Conservation (phyloP, 2,888 invertebrate genomes). For the Notodonta ziczac region DNA sequence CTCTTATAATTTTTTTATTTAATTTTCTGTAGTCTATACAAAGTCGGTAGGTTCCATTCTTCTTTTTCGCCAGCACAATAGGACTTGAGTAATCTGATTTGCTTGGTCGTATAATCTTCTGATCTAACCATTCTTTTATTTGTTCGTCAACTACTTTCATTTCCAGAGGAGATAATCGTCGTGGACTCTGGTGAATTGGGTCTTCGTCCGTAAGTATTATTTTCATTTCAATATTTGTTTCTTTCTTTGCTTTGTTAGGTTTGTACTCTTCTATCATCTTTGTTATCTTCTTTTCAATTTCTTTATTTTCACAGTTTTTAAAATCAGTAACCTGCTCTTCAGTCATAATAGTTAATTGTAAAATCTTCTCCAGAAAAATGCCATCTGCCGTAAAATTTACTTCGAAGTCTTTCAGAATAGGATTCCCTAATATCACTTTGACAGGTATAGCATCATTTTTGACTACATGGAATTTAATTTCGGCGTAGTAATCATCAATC, state of each 20-base stretch:
- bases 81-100: neutral
- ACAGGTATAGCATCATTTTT: neutral
- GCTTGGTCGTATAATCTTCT: neutral
- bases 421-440: neutral
- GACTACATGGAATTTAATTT: neutral
- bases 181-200: conserved; percentile 1
- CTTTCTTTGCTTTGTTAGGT: neutral
- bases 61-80: neutral
- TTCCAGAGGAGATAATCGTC: neutral
- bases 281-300: neutral
- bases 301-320: neutral
- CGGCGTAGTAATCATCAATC: too few species aligned
- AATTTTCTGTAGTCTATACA: neutral
- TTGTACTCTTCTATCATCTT: neutral
- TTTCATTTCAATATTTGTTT: neutral
- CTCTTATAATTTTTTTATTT: neutral
- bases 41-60: neutral
- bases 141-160: neutral
- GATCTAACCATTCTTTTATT: neutral
- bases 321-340: neutral
- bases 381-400: neutral
- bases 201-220: neutral
- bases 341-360: neutral
- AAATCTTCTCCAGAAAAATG: neutral
- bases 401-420: neutral